Base-by-base conservation (phyloP, 1,140 invertebrate genomes). In the Uloborus diversus region DNA sequence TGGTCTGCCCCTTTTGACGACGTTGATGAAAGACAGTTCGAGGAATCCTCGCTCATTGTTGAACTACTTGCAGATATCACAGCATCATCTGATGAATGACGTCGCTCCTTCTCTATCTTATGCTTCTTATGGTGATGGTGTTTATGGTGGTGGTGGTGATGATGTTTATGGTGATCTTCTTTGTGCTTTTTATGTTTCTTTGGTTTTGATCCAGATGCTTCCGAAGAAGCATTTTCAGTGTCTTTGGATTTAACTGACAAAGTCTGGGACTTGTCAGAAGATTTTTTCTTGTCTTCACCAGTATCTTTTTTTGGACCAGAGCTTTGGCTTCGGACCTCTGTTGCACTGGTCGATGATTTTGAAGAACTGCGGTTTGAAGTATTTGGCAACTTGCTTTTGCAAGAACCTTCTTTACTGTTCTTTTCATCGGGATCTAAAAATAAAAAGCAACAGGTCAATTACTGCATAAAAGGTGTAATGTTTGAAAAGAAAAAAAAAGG, bases 71-170 rank as follows among this genome's bases (percentile, higher is more conserved):
- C 33, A 35, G 59, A 71, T 64, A 66, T 79, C 47, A 76, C 80
- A 66, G 80, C 53, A 33, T 84, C 81, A 35, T 79, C 78, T 4
- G 79, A 81, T 13, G 81, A 80, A 25, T 68, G 73, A 23, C 51
- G 37, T 13, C 66, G 62, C 13, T 82, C 69, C 25, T 81, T 82
- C 23, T 83, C 81, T 53, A 81, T 62, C 57, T 82, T 85, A 75
- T 83, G 85, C 57, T 82, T 84, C 79, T 92, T 91, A 66, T 92
- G 92, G 85, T 92, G 92, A 83, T 92, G 91, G 82, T 92, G 91
- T 85, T 89, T 89, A 47, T 90, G 88, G 81, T 93, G 92, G 81
- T 93, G 91, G 82, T 93, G 93, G 82, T 91, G 91, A 84, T 94
- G 93, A 87, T 93, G 53, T 23, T 76, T 76, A 53, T 82, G 79